A percentile compares a stretch with the other conserved stretches of the same genome.
Conservation (phyloP, 2,113 vertebrate species). For the Anguilla japonica region DNA sequence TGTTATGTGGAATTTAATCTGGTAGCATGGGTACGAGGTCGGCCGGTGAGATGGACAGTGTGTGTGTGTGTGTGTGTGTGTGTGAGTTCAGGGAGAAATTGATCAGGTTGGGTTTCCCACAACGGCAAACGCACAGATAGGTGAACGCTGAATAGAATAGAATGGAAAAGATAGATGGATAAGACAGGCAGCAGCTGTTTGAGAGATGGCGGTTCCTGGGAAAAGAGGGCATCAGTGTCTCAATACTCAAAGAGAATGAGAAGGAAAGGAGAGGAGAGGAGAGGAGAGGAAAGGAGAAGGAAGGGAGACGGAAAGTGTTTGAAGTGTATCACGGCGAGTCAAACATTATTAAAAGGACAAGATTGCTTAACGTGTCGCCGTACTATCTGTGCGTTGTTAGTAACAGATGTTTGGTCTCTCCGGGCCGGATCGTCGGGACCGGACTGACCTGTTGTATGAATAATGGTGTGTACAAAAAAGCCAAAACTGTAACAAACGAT, state of each 20-base stretch:
- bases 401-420: conserved; percentile 96
- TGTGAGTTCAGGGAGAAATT: conserved; percentile 48
- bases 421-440: conserved; percentile 86
- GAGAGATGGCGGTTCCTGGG: conserved; percentile 73
- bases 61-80: neutral
- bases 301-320: conserved; percentile 80
- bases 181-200: neutral
- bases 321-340: conserved; percentile 82
- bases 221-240: conserved; percentile 78
- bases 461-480: conserved; percentile 70
- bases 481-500: conserved; percentile 72
- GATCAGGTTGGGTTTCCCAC: conserved; percentile 64
- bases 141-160: conserved; percentile 43
- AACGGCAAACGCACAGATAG: conserved; percentile 49
- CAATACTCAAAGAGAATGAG: conserved; percentile 50
- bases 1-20: conserved; percentile 58
- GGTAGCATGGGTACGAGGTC: conserved; percentile 51
- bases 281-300: conserved; percentile 54
- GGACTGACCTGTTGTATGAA: conserved; percentile 86
- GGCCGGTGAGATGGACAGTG: conserved; percentile 40
- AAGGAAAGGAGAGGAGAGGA: conserved; percentile 43
- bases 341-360: conserved; percentile 89
- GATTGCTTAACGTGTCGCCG: conserved; percentile 85
- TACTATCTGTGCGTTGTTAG: conserved; percentile 84
- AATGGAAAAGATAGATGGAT: neutral